Conservation (phyloP, 2,797 vertebrate genomes). For the Eptatretus atami region DNA sequence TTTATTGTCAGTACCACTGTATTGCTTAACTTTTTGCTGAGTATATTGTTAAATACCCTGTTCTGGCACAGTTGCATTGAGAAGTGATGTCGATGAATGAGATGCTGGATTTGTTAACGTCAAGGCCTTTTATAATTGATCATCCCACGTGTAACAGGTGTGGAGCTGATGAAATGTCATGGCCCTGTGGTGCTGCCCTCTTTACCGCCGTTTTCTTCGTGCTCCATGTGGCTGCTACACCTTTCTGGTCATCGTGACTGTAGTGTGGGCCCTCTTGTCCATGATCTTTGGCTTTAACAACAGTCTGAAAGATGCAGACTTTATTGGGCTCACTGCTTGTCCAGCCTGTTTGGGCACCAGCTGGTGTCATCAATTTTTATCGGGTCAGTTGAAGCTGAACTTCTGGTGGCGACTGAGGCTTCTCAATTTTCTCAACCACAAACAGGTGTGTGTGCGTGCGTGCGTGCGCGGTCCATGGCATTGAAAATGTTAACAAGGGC, state of each 20-base stretch:
- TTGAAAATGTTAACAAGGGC: too few relatives aligned
- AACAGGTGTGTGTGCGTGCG: constrained; percentile 29
- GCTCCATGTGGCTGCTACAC: too few relatives aligned
- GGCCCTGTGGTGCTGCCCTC: not conserved
- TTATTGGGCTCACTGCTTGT: constrained; percentile 95
- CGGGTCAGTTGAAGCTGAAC: constrained; percentile 80
- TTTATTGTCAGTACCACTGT: too few relatives aligned
- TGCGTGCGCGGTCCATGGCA: not conserved
- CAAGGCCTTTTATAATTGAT: too few relatives aligned
- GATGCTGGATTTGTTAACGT: too few relatives aligned
- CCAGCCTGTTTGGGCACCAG: constrained; percentile 94
- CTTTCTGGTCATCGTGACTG: too few relatives aligned
- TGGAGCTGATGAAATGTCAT: not conserved
- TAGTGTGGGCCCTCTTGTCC: constrained; percentile 78
- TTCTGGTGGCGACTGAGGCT: constrained; percentile 75
- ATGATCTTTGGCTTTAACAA: constrained; percentile 78
- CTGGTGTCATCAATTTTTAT: constrained; percentile 97
- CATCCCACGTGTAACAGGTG: too few relatives aligned
- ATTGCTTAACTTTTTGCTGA: too few relatives aligned
- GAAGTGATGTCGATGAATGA: too few relatives aligned
- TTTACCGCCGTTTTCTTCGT: too few relatives aligned
- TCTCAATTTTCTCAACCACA: constrained; percentile 39
- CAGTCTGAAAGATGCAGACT: constrained; percentile 86
- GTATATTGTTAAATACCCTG: too few relatives aligned
- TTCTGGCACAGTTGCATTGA: too few relatives aligned